Conservation (phyloP, 1,140 invertebrate genomes). For the Zaprionus africanus region DNA sequence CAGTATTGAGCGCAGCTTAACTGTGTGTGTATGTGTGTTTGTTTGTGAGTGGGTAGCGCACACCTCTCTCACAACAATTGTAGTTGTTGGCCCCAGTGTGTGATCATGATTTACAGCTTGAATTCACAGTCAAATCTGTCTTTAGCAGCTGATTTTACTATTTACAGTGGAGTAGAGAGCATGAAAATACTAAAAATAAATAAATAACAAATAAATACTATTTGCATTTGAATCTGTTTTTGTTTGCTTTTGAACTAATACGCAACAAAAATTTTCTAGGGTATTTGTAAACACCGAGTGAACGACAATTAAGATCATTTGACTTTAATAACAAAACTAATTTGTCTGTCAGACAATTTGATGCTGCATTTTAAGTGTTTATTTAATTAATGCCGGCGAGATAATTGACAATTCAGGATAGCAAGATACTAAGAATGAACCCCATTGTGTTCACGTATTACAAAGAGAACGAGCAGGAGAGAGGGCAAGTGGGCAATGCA, state of each 20-base stretch:
- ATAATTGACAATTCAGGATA: conserved; percentile 47
- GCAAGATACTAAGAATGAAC: conserved; percentile 24
- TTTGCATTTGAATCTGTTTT: neutral
- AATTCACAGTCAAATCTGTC: conserved; percentile 31
- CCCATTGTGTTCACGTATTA: conserved; percentile 29
- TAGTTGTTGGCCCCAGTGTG: conserved; percentile 16
- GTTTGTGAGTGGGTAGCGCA: conserved; percentile 26
- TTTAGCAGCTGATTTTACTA: conserved; percentile 73
- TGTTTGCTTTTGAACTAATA: conserved; percentile 19
- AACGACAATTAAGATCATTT: conserved; percentile 67
- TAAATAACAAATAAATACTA: neutral
- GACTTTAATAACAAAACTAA: conserved; percentile 71
- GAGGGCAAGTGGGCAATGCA: neutral
- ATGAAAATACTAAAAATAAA: neutral
- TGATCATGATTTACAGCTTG: conserved; percentile 64
- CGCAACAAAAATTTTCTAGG: neutral
- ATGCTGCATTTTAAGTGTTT: conserved; percentile 66
- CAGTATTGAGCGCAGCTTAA: conserved; percentile 49
- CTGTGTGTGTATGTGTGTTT: conserved; percentile 24
- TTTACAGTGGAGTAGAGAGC: conserved; percentile 13
- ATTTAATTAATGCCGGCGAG: conserved; percentile 70
- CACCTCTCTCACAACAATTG: conserved; percentile 10
- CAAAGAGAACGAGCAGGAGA: neutral
- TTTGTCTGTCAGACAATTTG: conserved; percentile 71
- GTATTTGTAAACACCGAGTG: conserved; percentile 22